phyloP scores from a whole-genome alignment of 2,888 invertebrate species.

The Sepioteuthis lessoniana region DNA sequence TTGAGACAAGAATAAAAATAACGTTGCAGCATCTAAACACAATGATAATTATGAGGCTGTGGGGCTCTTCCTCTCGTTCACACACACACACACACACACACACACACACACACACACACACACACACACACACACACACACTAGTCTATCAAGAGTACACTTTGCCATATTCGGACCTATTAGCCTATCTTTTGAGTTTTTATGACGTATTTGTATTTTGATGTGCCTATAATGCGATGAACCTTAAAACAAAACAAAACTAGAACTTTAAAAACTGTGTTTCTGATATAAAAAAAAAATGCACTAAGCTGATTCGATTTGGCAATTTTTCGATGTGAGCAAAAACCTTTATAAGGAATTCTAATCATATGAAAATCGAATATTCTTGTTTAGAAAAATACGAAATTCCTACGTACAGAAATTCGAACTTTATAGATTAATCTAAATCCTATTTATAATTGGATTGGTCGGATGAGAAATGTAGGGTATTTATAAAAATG shows the following conservation, averaged over 20 bases:
- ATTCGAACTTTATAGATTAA: too few relatives aligned
- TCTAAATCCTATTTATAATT: too few relatives aligned
- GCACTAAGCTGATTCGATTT: neutral
- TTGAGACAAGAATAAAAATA: neutral
- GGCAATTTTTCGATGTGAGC: neutral
- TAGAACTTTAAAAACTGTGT: too few relatives aligned
- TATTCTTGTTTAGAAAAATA: too few relatives aligned
- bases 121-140: neutral
- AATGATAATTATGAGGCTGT: neutral
- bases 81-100: too few relatives aligned
- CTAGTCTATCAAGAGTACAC: neutral
- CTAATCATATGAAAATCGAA: too few relatives aligned
- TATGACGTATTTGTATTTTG: neutral
- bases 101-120: too few relatives aligned
- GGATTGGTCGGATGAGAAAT: too few relatives aligned
- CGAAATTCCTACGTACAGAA: too few relatives aligned
- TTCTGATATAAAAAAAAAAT: neutral
- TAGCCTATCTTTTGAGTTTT: neutral
- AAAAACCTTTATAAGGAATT: too few relatives aligned
- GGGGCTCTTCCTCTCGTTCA: too few relatives aligned
- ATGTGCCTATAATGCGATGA: neutral
- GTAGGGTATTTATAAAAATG: too few relatives aligned
- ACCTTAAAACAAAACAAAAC: neutral
- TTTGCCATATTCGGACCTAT: neutral
- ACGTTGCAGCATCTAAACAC: neutral